Conservation (phyloP, 2,797 vertebrate species). For the Otolemur crassicaudatus region DNA sequence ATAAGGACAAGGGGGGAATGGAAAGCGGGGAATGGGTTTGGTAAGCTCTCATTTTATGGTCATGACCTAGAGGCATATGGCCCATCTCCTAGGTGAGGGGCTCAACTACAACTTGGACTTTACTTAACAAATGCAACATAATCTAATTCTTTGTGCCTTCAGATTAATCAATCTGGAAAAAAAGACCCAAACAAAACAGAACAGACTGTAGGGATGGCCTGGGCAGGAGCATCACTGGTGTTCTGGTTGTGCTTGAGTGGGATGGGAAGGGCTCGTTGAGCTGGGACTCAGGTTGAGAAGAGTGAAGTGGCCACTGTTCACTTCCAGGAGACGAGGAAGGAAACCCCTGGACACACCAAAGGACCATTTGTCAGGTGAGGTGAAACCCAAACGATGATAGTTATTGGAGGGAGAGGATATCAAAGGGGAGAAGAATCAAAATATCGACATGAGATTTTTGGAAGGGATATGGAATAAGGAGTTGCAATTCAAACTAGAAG, state of each 20-base stretch:
- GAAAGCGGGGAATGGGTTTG: too few relatives aligned
- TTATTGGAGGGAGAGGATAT: background rate
- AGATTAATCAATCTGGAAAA: too few relatives aligned
- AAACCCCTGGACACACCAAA: background rate
- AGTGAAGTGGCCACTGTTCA: background rate
- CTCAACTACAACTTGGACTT: too few relatives aligned
- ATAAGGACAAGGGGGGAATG: too few relatives aligned
- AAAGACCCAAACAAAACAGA: background rate
- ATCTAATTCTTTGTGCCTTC: too few relatives aligned
- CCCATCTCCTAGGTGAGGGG: too few relatives aligned
- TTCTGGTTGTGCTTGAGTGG: background rate
- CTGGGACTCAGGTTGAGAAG: background rate
- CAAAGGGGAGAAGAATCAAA: background rate
- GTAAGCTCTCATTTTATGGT: too few relatives aligned
- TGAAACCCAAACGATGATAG: background rate
- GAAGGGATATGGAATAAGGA: background rate
- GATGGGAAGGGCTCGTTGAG: background rate
- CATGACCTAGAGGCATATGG: too few relatives aligned
- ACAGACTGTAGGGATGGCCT: background rate
- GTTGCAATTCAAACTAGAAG: background rate
- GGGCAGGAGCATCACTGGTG: background rate
- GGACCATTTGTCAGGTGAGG: background rate
- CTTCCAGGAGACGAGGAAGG: too few relatives aligned
- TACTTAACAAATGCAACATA: too few relatives aligned
- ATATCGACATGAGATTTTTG: background rate